Percentiles rank a stretch among this genome's conserved stretches.
Evolutionary conservation across 2,113 vertebrate genomes (phyloP).

Genomic region (Andinoacara biseriatus): DNA sequence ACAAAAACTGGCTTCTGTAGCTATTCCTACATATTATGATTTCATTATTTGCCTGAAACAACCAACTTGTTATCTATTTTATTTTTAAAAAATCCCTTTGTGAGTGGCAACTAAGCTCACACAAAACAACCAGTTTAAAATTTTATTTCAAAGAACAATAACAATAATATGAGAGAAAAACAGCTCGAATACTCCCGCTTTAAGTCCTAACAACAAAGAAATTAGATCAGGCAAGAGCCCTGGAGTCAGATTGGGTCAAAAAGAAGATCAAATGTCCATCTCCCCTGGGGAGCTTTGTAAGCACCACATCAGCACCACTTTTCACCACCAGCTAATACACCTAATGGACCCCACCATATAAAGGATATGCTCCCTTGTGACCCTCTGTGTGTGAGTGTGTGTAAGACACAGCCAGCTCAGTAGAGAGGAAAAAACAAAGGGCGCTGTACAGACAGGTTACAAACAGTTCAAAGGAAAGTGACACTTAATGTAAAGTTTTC

Average conservation of each 20-base stretch:
- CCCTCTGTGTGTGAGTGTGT: slow-evolving; percentile 26
- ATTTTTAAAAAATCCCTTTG: not conserved
- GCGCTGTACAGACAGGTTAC: not conserved
- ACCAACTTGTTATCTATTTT: not conserved
- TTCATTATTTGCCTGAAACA: slow-evolving; percentile 22
- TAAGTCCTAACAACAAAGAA: slow-evolving; percentile 58
- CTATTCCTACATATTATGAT: slow-evolving; percentile 8
- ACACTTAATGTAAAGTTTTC: slow-evolving; percentile 6
- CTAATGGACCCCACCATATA: slow-evolving; percentile 74
- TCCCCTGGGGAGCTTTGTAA: slow-evolving; percentile 75
- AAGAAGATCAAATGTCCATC: slow-evolving; percentile 77
- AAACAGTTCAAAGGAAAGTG: slow-evolving; percentile 8
- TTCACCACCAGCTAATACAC: slow-evolving; percentile 77
- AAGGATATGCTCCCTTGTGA: slow-evolving; percentile 58
- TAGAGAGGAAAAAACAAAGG: slow-evolving; percentile 32
- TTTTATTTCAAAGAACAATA: slow-evolving; percentile 17
- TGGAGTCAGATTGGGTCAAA: slow-evolving; percentile 72
- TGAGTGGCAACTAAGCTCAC: not conserved
- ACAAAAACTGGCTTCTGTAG: not conserved
- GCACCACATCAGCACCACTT: slow-evolving; percentile 77
- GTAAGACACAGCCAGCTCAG: slow-evolving; percentile 18
- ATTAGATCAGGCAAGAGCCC: slow-evolving; percentile 66
- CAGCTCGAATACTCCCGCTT: slow-evolving; percentile 27
- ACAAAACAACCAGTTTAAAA: slow-evolving; percentile 12
- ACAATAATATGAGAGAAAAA: not conserved